Evolutionary conservation across 1,140 invertebrate species (phyloP).

Genomic region (Danaus melanippus): DNA sequence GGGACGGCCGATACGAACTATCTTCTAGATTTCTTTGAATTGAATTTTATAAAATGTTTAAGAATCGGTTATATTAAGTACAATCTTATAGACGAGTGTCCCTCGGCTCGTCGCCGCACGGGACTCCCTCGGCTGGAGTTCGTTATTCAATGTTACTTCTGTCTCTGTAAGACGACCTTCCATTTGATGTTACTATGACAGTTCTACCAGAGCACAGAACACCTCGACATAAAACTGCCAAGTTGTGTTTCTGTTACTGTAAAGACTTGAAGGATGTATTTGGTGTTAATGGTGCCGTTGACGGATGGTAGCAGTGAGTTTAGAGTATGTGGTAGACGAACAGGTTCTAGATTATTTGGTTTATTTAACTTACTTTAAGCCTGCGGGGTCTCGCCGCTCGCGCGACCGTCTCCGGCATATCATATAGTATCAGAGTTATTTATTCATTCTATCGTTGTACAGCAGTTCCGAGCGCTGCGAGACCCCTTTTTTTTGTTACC

Average conservation of each 20-base stretch:
- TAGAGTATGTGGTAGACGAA: slow-evolving; percentile 41
- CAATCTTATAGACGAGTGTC: neutral
- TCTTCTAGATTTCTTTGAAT: too few species aligned
- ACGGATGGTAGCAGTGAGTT: slow-evolving; percentile 60
- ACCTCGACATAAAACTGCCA: slow-evolving; percentile 46
- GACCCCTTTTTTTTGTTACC: slow-evolving; percentile 66
- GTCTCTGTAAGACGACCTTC: slow-evolving; percentile 43
- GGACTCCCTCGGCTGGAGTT: slow-evolving; percentile 3
- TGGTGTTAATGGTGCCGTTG: slow-evolving; percentile 63
- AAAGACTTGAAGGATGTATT: slow-evolving; percentile 56
- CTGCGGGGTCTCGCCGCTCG: slow-evolving; percentile 53
- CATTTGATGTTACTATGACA: slow-evolving; percentile 46
- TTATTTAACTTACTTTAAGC: slow-evolving; percentile 63
- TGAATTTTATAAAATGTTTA: too few species aligned
- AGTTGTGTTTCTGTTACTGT: slow-evolving; percentile 61
- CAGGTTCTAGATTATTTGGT: slow-evolving; percentile 64
- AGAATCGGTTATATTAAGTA: too few species aligned
- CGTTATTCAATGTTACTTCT: slow-evolving; percentile 19
- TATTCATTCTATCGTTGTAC: slow-evolving; percentile 24
- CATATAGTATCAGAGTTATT: slow-evolving; percentile 31
- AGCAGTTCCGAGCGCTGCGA: slow-evolving; percentile 29
- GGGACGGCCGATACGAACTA: too few species aligned
- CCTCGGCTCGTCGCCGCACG: neutral
- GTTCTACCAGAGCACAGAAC: slow-evolving; percentile 57
- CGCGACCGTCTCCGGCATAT: slow-evolving; percentile 38